Base-by-base conservation (phyloP, 2,888 invertebrate species). In the Hecatera dysodea region DNA sequence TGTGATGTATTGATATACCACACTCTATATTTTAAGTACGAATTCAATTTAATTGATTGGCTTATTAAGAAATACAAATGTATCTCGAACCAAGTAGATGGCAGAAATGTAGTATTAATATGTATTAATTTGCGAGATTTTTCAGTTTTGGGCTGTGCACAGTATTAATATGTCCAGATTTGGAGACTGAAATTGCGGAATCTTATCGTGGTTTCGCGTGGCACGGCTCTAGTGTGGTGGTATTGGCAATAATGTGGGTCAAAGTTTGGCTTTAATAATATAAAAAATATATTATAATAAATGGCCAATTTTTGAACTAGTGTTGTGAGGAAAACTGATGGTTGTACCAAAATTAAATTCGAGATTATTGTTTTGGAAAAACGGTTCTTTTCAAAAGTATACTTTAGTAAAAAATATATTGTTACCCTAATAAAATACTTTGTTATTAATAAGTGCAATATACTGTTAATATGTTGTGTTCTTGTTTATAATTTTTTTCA, bases 41-140 rank as follows among this genome's bases (percentile, higher is more conserved):
- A 59, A 66, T 59, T 53, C 57, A 59, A 48, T 63, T 44, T 53
- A 53, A 42, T 27, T 15, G 19, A 44, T 55, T 55, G 67, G 59
- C 55, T 73, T 33, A 67, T 59, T 46, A 9, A n/a, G 42, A 67
- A 36, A 60, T 75, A 75, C 67, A 75, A 42, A 55, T 44, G 67
- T 75, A 73, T 67, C 73, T 73, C 75, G 22, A 56, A 24, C 36
- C 33, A 17, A 75, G 67, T 73, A 73, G 75, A 73, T 42, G 60
- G 48, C 55, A 50, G 67, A 56, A n/a, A 56, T 15, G 19, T 73
- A 60, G 55, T 48, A 59, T 53, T 65, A 29, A 52, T 39, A 27
- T n/a, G n/a, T n/a, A n/a, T 33, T 59, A 19, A 46, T 60, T 75
- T 60, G 55, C 55, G 27, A 60, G 12, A 62, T 36, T 63, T 22